Evolutionary conservation across 2,113 vertebrate species (phyloP).

Genomic region (Cheirogaleus medius): DNA sequence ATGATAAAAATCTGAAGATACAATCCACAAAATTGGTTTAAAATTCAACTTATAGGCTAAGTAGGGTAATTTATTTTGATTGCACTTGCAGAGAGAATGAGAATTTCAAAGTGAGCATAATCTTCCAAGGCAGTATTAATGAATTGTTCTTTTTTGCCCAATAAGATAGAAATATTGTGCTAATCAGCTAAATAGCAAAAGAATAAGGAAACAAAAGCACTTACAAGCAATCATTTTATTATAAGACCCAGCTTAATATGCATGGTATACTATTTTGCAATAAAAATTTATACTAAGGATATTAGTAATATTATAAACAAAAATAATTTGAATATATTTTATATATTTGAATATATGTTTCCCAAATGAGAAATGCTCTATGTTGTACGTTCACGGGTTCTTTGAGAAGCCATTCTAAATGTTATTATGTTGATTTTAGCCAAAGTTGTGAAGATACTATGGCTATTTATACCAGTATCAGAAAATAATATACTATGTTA

Average conservation of each 20-base stretch:
- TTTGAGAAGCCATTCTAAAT: neutral
- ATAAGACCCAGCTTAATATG: neutral
- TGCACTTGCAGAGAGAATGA: neutral
- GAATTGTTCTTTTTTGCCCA: neutral
- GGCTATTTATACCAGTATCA: neutral
- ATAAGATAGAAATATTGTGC: neutral
- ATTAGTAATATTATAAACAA: conserved; percentile 34
- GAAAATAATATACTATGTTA: neutral
- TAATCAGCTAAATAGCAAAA: conserved; percentile 24
- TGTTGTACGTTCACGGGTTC: neutral
- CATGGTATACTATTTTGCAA: neutral
- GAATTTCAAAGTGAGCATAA: conserved; percentile 50
- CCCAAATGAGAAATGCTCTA: neutral
- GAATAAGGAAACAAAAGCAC: neutral
- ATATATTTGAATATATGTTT: neutral
- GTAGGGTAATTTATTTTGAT: conserved; percentile 35
- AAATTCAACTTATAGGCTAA: conserved; percentile 50
- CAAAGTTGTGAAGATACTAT: neutral
- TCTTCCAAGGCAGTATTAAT: conserved; percentile 42
- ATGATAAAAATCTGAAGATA: conserved; percentile 22
- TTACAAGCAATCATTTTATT: conserved; percentile 27
- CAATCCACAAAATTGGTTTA: neutral
- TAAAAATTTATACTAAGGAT: neutral
- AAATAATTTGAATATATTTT: neutral
- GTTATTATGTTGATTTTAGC: neutral